phyloP scores from a whole-genome alignment of 1,140 invertebrate genomes.

The Drosophila equinoxialis region DNA sequence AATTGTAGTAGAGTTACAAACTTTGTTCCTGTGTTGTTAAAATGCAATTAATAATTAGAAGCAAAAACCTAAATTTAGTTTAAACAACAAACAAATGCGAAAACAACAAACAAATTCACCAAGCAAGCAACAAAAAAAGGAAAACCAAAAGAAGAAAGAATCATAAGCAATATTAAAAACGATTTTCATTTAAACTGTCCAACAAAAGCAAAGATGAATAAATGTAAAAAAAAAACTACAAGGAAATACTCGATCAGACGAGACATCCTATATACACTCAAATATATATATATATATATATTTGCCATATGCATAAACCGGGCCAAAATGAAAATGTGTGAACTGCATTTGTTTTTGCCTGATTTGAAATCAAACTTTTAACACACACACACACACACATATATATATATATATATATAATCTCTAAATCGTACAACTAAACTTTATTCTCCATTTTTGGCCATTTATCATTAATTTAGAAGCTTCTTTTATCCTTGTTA shows the following conservation, averaged over 20 bases:
- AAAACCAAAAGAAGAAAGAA: constrained; percentile 6
- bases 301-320: neutral
- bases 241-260: constrained; percentile 23
- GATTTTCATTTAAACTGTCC: constrained; percentile 18
- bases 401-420: neutral
- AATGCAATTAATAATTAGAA: constrained; percentile 42
- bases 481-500: too few relatives aligned
- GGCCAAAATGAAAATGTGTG: too few relatives aligned
- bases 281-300: neutral
- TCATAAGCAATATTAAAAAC: constrained; percentile 38
- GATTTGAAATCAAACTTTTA: neutral
- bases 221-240: neutral
- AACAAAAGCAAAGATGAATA: neutral
- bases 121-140: neutral
- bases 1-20: constrained; percentile 57
- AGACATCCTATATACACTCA: neutral
- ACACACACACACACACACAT: too few relatives aligned
- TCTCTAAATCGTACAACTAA: neutral
- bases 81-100: constrained; percentile 12
- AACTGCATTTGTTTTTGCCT: neutral
- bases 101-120: constrained; percentile 16
- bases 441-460: neutral
- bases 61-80: constrained; percentile 46
- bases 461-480: too few relatives aligned
- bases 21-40: constrained; percentile 79